phyloP scores from a whole-genome alignment of 2,888 invertebrate genomes.

The Orchesella flavescens region DNA sequence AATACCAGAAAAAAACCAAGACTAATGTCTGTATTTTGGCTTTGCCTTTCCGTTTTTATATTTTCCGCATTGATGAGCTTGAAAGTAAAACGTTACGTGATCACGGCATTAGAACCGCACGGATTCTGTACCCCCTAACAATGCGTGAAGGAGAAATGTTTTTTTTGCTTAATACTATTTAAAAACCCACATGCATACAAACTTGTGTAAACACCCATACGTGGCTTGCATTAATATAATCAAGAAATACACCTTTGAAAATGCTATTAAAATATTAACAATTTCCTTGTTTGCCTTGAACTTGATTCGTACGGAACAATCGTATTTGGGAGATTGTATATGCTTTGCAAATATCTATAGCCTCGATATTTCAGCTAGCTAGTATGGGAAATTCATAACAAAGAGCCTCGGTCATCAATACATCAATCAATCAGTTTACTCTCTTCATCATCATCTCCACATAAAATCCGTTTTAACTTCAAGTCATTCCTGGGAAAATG shows the following conservation, averaged over 20 bases:
- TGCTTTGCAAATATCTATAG: background rate
- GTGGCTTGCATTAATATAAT: too few species aligned
- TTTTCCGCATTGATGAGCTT: slow-evolving; percentile 51
- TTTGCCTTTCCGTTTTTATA: background rate
- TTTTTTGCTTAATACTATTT: background rate
- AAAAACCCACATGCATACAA: background rate
- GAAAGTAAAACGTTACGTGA: slow-evolving; percentile 58
- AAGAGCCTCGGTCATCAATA: slow-evolving; percentile 1
- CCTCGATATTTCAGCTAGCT: background rate
- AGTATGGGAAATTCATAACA: background rate
- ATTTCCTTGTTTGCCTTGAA: slow-evolving; percentile 52
- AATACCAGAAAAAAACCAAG: background rate
- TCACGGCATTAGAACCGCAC: slow-evolving; percentile 32
- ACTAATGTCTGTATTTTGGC: background rate
- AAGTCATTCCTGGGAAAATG: background rate
- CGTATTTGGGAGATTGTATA: slow-evolving; percentile 7
- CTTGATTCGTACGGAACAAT: slow-evolving; percentile 26
- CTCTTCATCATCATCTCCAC: background rate
- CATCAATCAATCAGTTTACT: background rate
- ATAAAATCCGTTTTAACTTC: background rate
- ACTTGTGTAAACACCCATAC: too few species aligned
- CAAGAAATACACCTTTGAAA: background rate
- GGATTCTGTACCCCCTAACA: slow-evolving; percentile 6
- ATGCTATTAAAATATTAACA: slow-evolving; percentile 1
- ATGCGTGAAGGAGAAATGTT: slow-evolving; percentile 24